A percentile compares a stretch with the other conserved stretches of the same genome.
These are phyloP conservation scores for Tretioscincus oriximinensis DNA, from an alignment of 2,113 vertebrate genomes.

Conservation along the genomic window DNA sequence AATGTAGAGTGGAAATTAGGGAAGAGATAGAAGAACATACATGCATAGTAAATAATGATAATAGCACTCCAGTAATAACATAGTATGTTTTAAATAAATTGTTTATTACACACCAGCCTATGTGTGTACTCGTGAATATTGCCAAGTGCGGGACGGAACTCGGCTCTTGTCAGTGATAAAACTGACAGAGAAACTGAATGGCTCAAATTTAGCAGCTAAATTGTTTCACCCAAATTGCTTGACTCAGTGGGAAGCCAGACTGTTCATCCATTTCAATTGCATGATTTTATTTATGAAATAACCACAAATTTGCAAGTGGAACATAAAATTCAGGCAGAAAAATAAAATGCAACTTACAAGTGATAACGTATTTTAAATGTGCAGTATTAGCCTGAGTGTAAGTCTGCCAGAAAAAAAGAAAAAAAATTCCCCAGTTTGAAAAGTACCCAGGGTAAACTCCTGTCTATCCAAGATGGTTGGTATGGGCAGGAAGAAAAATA, in stretches of 20 bases:
- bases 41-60: slow-evolving; percentile 14
- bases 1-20: neutral
- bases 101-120: slow-evolving; percentile 8
- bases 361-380: too few species aligned
- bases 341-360: neutral
- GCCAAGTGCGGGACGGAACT: neutral
- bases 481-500: too few species aligned
- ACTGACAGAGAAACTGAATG: slow-evolving; percentile 8
- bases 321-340: neutral
- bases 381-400: too few species aligned
- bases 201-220: slow-evolving; percentile 1
- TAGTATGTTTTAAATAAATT: slow-evolving; percentile 2
- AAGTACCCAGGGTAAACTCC: too few species aligned
- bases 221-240: neutral
- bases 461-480: too few species aligned
- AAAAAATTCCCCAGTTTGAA: neutral
- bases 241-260: neutral
- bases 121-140: neutral
- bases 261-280: neutral
- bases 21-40: neutral
- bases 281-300: neutral
- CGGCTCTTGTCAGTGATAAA: slow-evolving; percentile 9
- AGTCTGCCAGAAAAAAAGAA: neutral
- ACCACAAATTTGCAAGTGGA: neutral
- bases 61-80: slow-evolving; percentile 8